phyloP scores from a whole-genome alignment of 1,140 invertebrate species.

The Drosophila equinoxialis region DNA sequence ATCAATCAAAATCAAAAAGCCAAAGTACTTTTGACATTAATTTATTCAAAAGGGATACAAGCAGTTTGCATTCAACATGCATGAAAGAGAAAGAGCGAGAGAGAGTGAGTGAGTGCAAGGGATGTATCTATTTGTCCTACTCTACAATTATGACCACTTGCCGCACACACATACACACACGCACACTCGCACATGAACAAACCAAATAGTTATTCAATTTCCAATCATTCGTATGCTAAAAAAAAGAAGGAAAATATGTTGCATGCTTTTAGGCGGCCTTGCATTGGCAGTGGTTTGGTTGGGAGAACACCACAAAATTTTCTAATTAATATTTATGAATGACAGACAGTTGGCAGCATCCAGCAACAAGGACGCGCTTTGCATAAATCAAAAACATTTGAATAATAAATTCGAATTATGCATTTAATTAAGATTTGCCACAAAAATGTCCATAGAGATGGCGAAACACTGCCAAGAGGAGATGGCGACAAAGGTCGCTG shows the following conservation, averaged over 20 bases:
- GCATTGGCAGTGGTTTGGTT: background rate
- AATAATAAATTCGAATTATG: conserved; percentile 80
- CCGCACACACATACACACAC: conserved; percentile 3
- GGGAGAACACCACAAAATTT: conserved; percentile 21
- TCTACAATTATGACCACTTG: conserved; percentile 54
- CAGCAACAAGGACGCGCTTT: conserved; percentile 43
- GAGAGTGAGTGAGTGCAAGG: too few relatives aligned
- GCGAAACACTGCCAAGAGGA: too few relatives aligned
- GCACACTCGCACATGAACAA: too few relatives aligned
- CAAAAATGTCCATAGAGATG: conserved; percentile 30
- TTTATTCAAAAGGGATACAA: conserved; percentile 82
- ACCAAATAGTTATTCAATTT: conserved; percentile 57
- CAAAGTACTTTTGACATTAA: conserved; percentile 83
- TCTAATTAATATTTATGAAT: conserved; percentile 77
- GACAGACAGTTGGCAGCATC: background rate
- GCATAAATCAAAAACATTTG: conserved; percentile 77
- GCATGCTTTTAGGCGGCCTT: conserved; percentile 27
- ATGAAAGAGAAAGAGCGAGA: background rate
- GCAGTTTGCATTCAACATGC: conserved; percentile 55
- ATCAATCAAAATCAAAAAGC: conserved; percentile 83
- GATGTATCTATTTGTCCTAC: conserved; percentile 12
- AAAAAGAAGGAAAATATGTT: conserved; percentile 29
- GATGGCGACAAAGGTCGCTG: background rate
- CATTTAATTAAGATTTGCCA: conserved; percentile 78
- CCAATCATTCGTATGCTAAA: conserved; percentile 38